Conservation (phyloP, 2,113 vertebrate species). For the Plestiodon gilberti region DNA sequence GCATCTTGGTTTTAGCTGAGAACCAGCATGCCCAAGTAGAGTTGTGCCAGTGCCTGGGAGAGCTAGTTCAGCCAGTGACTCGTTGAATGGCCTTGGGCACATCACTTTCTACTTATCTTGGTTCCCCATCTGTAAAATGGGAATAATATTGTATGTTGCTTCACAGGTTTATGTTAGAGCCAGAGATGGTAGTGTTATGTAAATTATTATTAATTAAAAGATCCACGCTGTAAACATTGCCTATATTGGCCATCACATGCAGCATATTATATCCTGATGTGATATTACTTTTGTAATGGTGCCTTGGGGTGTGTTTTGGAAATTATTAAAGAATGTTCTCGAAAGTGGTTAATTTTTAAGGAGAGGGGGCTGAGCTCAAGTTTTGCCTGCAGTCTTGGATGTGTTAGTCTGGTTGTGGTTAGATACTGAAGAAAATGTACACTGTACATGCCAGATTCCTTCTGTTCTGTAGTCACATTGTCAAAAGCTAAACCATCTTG, state of each 20-base stretch:
- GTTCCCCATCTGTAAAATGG: neutral
- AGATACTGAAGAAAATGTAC: neutral
- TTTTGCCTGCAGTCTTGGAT: neutral
- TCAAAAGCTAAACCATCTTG: neutral
- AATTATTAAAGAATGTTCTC: neutral
- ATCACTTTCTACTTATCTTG: neutral
- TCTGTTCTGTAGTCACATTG: neutral
- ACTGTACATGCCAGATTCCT: neutral
- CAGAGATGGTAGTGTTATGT: neutral
- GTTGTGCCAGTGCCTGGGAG: neutral
- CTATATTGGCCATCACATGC: neutral
- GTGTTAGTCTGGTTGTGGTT: neutral
- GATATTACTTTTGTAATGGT: neutral
- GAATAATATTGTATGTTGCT: neutral
- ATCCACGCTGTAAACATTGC: too few species aligned
- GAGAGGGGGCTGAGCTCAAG: neutral
- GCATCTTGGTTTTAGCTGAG: neutral
- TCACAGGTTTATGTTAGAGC: neutral
- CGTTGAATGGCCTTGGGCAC: neutral
- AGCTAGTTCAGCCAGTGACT: neutral
- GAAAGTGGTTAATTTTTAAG: neutral
- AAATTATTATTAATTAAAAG: neutral
- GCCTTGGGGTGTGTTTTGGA: neutral
- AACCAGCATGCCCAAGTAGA: neutral
- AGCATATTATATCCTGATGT: neutral